Evolutionary conservation across 2,113 vertebrate genomes (phyloP).

Genomic region (Romanogobio albipinnatus): DNA sequence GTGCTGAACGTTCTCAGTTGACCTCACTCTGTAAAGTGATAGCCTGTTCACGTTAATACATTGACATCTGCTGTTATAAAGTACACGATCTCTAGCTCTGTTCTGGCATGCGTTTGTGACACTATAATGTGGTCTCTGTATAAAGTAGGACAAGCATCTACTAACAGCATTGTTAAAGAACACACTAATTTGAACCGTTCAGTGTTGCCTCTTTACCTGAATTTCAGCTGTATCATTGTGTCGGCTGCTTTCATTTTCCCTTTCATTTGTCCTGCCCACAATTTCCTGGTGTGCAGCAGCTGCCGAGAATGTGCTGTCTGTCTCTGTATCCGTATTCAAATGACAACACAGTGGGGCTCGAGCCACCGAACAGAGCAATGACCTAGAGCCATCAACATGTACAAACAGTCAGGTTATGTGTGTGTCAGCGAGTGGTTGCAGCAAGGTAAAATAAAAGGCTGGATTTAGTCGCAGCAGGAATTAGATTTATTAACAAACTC

Average conservation of each 20-base stretch:
- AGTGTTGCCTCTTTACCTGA: slow-evolving; percentile 52
- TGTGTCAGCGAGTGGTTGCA: too few species aligned
- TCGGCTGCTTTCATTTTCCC: slow-evolving; percentile 65
- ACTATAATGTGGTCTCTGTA: neutral
- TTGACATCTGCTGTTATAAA: slow-evolving; percentile 11
- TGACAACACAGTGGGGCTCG: slow-evolving; percentile 1
- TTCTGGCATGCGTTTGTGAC: neutral
- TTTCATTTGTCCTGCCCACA: slow-evolving; percentile 61
- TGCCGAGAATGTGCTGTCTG: slow-evolving; percentile 27
- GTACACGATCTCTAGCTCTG: neutral
- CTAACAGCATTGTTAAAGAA: neutral
- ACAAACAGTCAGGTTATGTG: neutral
- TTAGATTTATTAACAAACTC: too few species aligned
- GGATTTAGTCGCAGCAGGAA: too few species aligned
- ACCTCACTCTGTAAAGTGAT: slow-evolving; percentile 37
- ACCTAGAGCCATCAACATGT: slow-evolving; percentile 2
- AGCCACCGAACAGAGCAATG: neutral
- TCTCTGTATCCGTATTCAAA: neutral
- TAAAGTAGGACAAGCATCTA: neutral
- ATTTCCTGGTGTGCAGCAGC: slow-evolving; percentile 40
- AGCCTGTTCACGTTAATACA: neutral
- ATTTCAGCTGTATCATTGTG: slow-evolving; percentile 51
- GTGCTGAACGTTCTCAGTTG: neutral
- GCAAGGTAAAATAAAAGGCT: too few species aligned
- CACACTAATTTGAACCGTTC: neutral